A percentile compares a stretch with the other conserved stretches of the same genome.
Evolutionary conservation across 2,888 invertebrate species (phyloP).

Genomic region (Euplexia lucipara): DNA sequence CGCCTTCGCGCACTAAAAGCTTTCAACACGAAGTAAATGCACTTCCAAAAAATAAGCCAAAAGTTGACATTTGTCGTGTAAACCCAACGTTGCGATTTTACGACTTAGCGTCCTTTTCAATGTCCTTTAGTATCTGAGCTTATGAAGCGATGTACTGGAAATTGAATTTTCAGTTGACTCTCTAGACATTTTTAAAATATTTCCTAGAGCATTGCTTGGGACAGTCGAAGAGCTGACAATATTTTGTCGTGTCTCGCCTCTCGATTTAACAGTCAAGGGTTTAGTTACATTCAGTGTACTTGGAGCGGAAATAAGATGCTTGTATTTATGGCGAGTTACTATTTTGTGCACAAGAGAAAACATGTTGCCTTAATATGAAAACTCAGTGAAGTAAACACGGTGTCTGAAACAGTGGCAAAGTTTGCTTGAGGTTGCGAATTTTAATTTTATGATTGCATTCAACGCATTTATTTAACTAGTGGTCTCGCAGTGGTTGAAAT

Average conservation of each 20-base stretch:
- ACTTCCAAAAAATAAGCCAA: slow-evolving; percentile 49
- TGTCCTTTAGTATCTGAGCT: slow-evolving; percentile 57
- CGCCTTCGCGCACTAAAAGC: slow-evolving; percentile 43
- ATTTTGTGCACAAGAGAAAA: background rate
- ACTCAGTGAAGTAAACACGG: no score
- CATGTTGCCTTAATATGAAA: background rate
- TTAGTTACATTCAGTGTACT: slow-evolving; percentile 34
- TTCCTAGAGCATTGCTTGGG: slow-evolving; percentile 17
- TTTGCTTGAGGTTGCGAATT: background rate
- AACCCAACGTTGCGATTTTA: slow-evolving; percentile 43
- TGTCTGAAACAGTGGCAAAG: background rate
- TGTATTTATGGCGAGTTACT: slow-evolving; percentile 3
- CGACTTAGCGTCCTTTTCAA: slow-evolving; percentile 55
- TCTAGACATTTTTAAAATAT: slow-evolving; percentile 57
- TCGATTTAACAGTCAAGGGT: slow-evolving; percentile 10
- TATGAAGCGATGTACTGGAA: slow-evolving; percentile 57
- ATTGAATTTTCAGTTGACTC: slow-evolving; percentile 61
- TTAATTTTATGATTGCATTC: slow-evolving; percentile 1
- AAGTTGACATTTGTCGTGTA: slow-evolving; percentile 53
- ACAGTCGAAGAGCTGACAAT: slow-evolving; percentile 38
- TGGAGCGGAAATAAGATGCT: slow-evolving; percentile 43
- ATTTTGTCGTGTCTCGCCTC: slow-evolving; percentile 34
- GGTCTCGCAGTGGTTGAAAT: no score
- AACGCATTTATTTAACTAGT: no score
- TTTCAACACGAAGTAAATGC: slow-evolving; percentile 39